Base-by-base conservation (phyloP, 2,113 vertebrate genomes). In the Seriola aureovittata region DNA sequence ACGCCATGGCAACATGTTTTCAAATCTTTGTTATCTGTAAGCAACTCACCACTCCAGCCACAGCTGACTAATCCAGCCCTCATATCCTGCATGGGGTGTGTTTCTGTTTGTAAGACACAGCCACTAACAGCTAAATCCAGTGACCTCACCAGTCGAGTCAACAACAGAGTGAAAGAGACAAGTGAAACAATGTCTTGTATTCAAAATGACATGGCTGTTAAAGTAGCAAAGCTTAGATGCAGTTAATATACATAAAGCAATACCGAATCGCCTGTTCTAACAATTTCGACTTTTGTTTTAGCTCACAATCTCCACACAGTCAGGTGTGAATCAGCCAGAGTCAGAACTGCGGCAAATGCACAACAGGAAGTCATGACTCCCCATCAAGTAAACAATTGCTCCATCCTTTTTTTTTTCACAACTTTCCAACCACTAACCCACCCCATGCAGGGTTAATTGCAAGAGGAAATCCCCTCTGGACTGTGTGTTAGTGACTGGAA, bases 1-100 rank as follows among this genome's bases (percentile, higher is more conserved):
- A 85, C 44, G 4, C 92, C 93, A 95, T 94, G 93, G 91, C 90
- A 94, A 95, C 94, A 72, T 83, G 88, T 80, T 92, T 85, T 94
- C 88, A 90, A 93, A 93, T 93, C 94, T 93, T 90, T 91, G 90
- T 92, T 92, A 92, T 93, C 91, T 90, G 86, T 89, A 89, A 89
- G 87, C 90, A 90, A 88, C 71, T 85, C 68, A 79, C 80, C 87
- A 85, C 86, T 88, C 72, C 87, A 87, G 84, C 81, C 59, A 8
- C 84, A 90, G 85, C 86, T 82, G 84, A 86, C 91, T 91, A 92
- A 93, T 91, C 92, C 86, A 71, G 81, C 78, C 67, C 42, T 80
- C 88, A 80, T 81, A 91, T 84, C 85, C 89, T 90, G 89, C 71
- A 73, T 48, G 40, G 78, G 86, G 85, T 78, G 90, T 90, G 86